phyloP scores from a whole-genome alignment of 2,797 vertebrate species.

The Esox masquinongy region DNA sequence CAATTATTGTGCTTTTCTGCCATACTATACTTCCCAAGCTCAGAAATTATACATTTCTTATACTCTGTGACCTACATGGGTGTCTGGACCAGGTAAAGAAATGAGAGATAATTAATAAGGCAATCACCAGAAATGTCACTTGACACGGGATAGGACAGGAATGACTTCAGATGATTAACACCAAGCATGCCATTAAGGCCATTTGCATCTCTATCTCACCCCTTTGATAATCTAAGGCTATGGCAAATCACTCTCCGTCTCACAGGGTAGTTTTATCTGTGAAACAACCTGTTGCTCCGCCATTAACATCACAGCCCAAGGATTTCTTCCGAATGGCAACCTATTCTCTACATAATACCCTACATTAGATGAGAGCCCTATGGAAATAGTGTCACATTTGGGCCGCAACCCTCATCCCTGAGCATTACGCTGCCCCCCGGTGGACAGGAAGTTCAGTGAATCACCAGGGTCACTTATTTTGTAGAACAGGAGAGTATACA shows the following conservation, averaged over 20 bases:
- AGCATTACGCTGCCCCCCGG: neutral
- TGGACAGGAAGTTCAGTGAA: neutral
- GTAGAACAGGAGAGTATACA: too few relatives aligned
- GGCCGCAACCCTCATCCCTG: neutral
- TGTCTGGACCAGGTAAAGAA: neutral
- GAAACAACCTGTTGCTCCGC: neutral
- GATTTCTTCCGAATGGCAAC: neutral
- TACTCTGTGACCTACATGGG: neutral
- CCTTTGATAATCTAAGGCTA: slow-evolving; percentile 15
- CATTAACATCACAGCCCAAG: neutral
- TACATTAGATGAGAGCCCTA: neutral
- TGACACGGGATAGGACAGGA: neutral
- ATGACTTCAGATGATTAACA: neutral
- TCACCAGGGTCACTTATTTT: neutral
- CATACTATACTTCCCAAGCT: neutral
- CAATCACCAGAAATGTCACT: neutral
- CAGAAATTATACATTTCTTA: neutral
- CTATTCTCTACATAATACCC: neutral
- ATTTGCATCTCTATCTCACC: neutral
- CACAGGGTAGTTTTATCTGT: neutral
- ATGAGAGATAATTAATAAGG: neutral
- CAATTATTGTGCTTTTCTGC: neutral
- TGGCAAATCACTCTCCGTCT: neutral
- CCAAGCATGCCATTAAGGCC: neutral
- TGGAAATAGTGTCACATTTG: neutral